Percentiles rank a stretch among this genome's conserved stretches.
Evolutionary conservation across 2,888 invertebrate genomes (phyloP).

Genomic region (Acronicta psi): DNA sequence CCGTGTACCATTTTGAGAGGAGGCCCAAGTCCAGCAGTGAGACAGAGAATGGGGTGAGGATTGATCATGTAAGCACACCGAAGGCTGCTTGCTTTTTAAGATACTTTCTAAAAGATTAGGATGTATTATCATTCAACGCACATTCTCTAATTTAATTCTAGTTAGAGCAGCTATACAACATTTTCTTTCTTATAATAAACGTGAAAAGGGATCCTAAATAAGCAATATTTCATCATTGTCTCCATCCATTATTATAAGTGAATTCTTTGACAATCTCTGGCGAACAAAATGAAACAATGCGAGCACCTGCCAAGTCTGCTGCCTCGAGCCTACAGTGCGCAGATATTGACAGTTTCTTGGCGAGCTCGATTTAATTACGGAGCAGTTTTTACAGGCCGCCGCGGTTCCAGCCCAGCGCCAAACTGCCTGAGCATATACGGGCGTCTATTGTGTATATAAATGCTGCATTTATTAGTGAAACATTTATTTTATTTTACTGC

Average conservation of each 20-base stretch:
- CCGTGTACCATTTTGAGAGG: too few species aligned
- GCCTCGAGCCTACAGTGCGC: conserved; percentile 58
- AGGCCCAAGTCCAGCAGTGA: too few species aligned
- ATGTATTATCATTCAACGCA: too few species aligned
- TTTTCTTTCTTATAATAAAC: too few species aligned
- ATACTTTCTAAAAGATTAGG: too few species aligned
- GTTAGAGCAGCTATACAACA: too few species aligned
- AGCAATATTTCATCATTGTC: background rate
- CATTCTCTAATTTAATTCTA: too few species aligned
- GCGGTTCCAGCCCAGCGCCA: conserved; percentile 54
- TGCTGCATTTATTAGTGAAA: background rate
- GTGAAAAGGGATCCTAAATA: background rate
- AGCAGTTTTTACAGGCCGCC: conserved; percentile 66
- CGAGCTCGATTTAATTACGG: conserved; percentile 75
- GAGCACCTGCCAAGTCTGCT: conserved; percentile 63
- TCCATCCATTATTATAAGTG: conserved; percentile 4
- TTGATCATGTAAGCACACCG: too few species aligned
- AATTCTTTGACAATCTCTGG: conserved; percentile 8
- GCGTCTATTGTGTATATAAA: background rate
- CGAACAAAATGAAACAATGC: conserved; percentile 24
- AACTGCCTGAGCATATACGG: conserved; percentile 19
- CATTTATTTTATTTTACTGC: too few species aligned
- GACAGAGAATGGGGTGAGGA: too few species aligned
- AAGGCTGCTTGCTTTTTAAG: too few species aligned
- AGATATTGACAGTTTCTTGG: conserved; percentile 78